Percentiles rank a stretch among this genome's conserved stretches.
These are phyloP conservation scores for Cylindroiulus punctatus DNA, from an alignment of 2,888 invertebrate species.

Conservation along the genomic window DNA sequence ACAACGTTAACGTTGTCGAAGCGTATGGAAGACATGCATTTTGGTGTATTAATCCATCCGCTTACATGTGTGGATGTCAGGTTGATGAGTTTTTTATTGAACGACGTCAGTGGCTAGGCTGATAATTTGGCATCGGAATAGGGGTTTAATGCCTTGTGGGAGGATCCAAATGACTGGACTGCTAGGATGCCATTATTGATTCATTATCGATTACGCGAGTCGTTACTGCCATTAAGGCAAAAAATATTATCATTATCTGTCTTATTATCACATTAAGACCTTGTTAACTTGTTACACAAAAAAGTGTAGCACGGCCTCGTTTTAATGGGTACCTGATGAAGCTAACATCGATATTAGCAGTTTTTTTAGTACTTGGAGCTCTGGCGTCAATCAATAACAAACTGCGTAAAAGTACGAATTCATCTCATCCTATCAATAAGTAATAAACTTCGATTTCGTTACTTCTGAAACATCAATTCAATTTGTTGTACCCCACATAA, in stretches of 20 bases:
- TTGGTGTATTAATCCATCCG: too few species aligned
- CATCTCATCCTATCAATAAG: neutral
- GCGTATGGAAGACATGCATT: too few species aligned
- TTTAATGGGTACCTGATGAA: neutral
- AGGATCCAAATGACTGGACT: too few species aligned
- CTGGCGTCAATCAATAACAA: neutral
- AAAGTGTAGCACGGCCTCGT: neutral
- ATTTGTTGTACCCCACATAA: neutral
- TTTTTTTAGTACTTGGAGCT: neutral
- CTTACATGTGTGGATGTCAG: too few species aligned
- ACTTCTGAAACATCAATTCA: neutral
- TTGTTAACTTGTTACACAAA: neutral
- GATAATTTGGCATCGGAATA: too few species aligned
- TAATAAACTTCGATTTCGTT: neutral
- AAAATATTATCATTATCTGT: neutral
- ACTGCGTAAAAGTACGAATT: neutral
- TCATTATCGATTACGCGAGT: neutral
- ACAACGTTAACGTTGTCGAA: too few species aligned
- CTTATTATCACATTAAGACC: neutral
- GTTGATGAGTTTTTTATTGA: too few species aligned
- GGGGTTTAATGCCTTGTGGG: too few species aligned
- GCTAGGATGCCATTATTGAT: neutral
- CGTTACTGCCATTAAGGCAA: neutral
- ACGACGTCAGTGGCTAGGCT: too few species aligned
- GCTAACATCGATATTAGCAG: neutral